Conservation (phyloP, 1,140 invertebrate species). For the Leptoteleia sp. region DNA sequence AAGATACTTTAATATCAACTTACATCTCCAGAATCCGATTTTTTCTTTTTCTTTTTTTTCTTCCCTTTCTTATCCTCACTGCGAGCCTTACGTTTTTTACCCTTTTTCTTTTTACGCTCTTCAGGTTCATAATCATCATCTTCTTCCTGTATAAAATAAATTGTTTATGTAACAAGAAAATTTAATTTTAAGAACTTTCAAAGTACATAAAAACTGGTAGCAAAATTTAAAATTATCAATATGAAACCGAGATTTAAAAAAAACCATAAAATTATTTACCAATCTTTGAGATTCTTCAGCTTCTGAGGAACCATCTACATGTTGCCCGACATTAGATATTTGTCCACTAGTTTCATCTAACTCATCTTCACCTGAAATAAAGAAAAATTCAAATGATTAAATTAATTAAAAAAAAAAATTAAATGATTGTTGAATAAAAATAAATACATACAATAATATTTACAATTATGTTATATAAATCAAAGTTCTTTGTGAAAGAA, state of each 20-base stretch:
- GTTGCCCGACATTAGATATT: conserved; percentile 75
- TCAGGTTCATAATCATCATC: conserved; percentile 93
- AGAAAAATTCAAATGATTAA: conserved; percentile 12
- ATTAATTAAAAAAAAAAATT: no score
- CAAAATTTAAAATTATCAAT: no score
- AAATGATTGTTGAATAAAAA: no score
- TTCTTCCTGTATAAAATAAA: conserved; percentile 85
- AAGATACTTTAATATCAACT: conserved; percentile 75
- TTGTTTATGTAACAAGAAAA: no score
- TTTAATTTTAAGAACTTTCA: no score
- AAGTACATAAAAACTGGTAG: no score
- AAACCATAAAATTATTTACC: conserved; percentile 70
- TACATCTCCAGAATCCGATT: conserved; percentile 93
- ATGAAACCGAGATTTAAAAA: no score
- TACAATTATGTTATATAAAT: no score
- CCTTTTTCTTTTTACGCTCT: conserved; percentile 93
- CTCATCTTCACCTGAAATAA: conserved; percentile 85
- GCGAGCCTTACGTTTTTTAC: conserved; percentile 93
- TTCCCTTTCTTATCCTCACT: conserved; percentile 94
- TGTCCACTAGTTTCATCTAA: conserved; percentile 84
- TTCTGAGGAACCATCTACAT: conserved; percentile 86
- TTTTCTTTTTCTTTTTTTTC: conserved; percentile 96
- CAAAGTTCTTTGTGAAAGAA: no score
- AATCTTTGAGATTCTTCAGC: conserved; percentile 85
- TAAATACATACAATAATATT: no score